Percentiles rank a stretch among this genome's conserved stretches.
These are phyloP conservation scores for Leiothrix lutea DNA, from an alignment of 2,113 vertebrate species.

Conservation along the genomic window DNA sequence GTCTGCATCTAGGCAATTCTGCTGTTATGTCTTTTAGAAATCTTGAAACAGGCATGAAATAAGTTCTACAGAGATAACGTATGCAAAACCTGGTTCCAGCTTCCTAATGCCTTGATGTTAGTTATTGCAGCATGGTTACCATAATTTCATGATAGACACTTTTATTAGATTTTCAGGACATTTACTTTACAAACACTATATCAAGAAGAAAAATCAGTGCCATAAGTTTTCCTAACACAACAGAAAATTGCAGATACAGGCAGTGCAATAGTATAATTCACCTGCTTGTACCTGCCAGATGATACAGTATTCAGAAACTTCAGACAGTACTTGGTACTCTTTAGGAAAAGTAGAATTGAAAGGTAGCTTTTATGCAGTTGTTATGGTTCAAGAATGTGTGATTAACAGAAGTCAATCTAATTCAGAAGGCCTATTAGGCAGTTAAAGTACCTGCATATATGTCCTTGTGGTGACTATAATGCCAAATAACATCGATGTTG, in stretches of 20 bases:
- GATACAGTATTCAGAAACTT: background rate
- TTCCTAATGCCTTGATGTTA: background rate
- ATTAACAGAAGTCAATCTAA: background rate
- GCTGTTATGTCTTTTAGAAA: background rate
- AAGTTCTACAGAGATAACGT: background rate
- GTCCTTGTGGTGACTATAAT: background rate
- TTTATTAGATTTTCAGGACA: background rate
- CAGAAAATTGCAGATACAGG: background rate
- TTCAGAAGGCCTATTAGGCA: background rate
- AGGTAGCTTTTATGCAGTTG: background rate
- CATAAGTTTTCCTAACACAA: background rate
- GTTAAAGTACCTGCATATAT: background rate
- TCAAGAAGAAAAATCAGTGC: background rate
- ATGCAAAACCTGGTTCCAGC: background rate
- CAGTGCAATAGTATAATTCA: background rate
- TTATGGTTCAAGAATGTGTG: background rate
- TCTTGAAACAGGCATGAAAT: background rate
- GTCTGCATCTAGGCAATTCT: background rate
- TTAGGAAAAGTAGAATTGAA: background rate
- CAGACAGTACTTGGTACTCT: background rate
- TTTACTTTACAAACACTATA: background rate
- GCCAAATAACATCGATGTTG: fast-evolving
- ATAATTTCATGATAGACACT: background rate
- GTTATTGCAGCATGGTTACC: background rate
- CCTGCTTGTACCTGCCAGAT: background rate